Evolutionary conservation across 2,113 vertebrate genomes (phyloP).

Genomic region (Pelecanus crispus): DNA sequence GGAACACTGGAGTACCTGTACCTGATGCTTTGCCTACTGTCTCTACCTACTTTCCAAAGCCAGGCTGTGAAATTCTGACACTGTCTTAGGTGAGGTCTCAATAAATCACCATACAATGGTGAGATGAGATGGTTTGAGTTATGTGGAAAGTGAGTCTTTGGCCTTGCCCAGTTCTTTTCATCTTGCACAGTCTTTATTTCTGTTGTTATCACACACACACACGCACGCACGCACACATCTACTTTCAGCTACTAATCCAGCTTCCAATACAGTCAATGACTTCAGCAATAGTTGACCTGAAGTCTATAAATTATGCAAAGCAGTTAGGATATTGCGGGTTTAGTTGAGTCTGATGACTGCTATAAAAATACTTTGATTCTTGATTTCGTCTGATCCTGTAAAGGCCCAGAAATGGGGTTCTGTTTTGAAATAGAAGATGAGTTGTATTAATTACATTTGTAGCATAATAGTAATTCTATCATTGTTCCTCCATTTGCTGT

Average conservation of each 20-base stretch:
- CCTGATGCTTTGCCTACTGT: neutral
- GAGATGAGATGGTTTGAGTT: neutral
- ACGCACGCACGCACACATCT: too few relatives aligned
- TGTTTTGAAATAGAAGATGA: neutral
- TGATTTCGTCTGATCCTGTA: neutral
- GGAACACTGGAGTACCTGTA: neutral
- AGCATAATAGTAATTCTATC: neutral
- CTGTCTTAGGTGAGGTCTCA: neutral
- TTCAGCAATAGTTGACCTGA: neutral
- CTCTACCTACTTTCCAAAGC: neutral
- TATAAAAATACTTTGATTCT: neutral
- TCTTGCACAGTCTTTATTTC: neutral
- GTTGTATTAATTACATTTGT: neutral
- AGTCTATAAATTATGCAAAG: neutral
- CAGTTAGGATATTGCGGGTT: neutral
- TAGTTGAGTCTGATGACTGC: neutral
- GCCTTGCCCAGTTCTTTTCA: neutral
- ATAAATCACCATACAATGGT: rapidly evolving
- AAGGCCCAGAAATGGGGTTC: neutral
- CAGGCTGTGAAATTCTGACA: neutral
- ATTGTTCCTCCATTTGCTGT: neutral
- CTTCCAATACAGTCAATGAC: neutral
- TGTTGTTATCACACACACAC: neutral
- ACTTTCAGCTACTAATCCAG: neutral
- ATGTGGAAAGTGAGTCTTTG: rapidly evolving